Evolutionary conservation across 2,888 invertebrate species (phyloP).

Genomic region (Aelia acuminata): DNA sequence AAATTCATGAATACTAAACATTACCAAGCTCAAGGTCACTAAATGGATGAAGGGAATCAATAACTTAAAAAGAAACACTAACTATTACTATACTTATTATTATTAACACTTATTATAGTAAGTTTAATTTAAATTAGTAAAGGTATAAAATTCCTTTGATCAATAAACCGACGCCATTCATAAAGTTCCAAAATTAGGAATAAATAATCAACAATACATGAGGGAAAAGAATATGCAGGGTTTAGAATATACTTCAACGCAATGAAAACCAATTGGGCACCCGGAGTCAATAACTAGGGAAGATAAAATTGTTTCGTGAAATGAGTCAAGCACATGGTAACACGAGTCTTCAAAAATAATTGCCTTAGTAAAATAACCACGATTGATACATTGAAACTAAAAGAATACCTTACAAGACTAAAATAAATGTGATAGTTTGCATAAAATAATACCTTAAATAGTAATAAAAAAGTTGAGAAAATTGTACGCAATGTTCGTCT

Average conservation of each 20-base stretch:
- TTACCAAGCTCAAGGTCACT: conserved; percentile 3
- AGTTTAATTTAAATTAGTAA: too few relatives aligned
- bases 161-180: background rate
- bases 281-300: background rate
- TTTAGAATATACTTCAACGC: too few relatives aligned
- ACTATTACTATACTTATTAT: too few relatives aligned
- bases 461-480: conserved; percentile 37
- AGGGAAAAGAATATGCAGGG: too few relatives aligned
- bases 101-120: too few relatives aligned
- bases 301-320: background rate
- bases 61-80: background rate
- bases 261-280: too few relatives aligned
- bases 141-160: background rate
- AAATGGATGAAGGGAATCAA: background rate
- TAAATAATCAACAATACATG: too few relatives aligned
- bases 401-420: background rate
- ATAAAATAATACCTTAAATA: conserved; percentile 52
- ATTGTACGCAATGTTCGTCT: conserved; percentile 53
- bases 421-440: background rate
- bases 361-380: background rate
- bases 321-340: conserved; percentile 36
- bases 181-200: background rate
- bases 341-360: background rate
- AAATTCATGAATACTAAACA: too few relatives aligned
- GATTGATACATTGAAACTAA: background rate